Base-by-base conservation (phyloP, 35 echinoderm and acorn worm genomes). In the Chiridota heheva region DNA sequence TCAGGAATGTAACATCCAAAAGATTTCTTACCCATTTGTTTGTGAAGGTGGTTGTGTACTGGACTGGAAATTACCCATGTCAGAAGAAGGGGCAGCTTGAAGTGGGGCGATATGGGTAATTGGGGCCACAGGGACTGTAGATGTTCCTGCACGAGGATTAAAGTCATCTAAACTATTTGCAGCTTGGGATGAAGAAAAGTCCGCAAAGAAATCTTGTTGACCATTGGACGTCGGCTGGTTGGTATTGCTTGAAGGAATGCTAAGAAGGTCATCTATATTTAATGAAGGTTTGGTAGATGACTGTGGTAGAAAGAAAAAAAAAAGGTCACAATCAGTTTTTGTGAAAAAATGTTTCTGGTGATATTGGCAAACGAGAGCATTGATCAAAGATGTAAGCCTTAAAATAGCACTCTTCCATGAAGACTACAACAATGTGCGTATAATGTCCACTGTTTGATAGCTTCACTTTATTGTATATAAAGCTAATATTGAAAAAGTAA, bases 151-250 rank as follows among this genome's bases (percentile, higher is more conserved):
- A 34, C 92, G 90, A 0, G 92, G 92, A 38, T 96, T 90, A 63
- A 96, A 96, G 60, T 96, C 89, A 55, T 83, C 75, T 66, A 98
- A 63, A 60, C 89, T 91, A 27, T 91, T 83, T 31, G 85, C 86
- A 7, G 93, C 88, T 1, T 57, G 76, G 1, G 90, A 73, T 1
- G 93, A 96, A 18, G 89, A 74, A 63, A 98, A 91, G 61, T 98
- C 95, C 6, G 95, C 89, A 82, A 91, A 98, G 10, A 66, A 30
- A 44, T 87, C 88, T 69, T 82, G 65, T 6, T 70, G 53, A 7
- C 39, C 57, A 7, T 34, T 1, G 61, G 20, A 13, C 27, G 26
- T n/a, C 42, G 84, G 1, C 28, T n/a, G 27, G 75, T 42, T 7
- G 83, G 80, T 34, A 8, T 18, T n/a, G 62, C 42, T 69, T 61